These are phyloP conservation scores for Lepus americanus DNA, from an alignment of 2,113 vertebrate genomes.

Conservation along the genomic window DNA sequence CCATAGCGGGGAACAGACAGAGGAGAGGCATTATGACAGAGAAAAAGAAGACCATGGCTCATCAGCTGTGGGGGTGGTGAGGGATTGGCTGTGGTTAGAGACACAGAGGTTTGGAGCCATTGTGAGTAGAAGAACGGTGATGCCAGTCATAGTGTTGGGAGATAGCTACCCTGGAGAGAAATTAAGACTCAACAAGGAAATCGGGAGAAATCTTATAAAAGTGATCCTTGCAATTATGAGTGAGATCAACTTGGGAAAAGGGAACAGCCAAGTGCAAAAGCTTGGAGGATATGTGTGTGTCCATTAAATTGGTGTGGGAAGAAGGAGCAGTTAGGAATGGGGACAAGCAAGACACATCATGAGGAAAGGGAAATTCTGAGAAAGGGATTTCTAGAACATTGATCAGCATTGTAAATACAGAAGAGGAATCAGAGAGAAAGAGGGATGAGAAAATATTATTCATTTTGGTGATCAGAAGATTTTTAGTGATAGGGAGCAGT, in stretches of 20 bases:
- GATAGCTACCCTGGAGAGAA: background rate
- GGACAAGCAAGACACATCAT: background rate
- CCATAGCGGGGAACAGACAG: background rate
- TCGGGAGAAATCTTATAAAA: background rate
- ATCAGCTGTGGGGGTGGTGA: background rate
- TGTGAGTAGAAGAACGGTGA: conserved; percentile 15
- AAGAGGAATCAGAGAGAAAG: background rate
- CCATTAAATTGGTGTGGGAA: background rate
- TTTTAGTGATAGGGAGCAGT: background rate
- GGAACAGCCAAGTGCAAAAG: background rate
- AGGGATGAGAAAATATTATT: background rate
- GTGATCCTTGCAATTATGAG: background rate
- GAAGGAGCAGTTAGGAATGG: background rate
- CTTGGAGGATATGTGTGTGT: background rate
- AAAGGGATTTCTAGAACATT: background rate
- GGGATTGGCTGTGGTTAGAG: background rate
- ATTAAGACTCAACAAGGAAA: conserved; percentile 24
- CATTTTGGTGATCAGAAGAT: conserved; percentile 30
- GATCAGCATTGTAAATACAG: background rate
- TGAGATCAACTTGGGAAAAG: background rate
- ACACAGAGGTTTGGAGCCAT: background rate
- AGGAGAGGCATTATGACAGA: background rate
- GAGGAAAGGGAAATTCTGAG: background rate
- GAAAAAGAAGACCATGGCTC: background rate
- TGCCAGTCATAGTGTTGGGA: background rate